Evolutionary conservation across 2,797 vertebrate genomes (phyloP).

Genomic region (Amazona finschi): DNA sequence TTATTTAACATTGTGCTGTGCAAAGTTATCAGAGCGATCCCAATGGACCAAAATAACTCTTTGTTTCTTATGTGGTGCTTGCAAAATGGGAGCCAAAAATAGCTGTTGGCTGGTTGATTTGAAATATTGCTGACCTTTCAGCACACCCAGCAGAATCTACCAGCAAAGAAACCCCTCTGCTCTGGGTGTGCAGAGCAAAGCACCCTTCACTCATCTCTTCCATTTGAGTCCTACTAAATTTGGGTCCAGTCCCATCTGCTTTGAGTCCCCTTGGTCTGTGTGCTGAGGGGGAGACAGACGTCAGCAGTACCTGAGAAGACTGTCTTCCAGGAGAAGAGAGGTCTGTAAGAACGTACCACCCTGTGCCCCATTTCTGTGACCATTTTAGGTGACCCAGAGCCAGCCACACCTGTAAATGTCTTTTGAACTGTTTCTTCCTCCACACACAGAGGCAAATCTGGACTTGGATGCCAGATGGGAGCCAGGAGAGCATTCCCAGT

Average conservation of each 20-base stretch:
- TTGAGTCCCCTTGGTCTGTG: background rate
- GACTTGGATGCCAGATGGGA: background rate
- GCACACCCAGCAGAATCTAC: background rate
- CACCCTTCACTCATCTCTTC: background rate
- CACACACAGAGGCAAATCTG: background rate
- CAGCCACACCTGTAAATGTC: background rate
- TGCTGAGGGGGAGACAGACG: background rate
- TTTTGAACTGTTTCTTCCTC: background rate
- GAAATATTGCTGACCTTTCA: conserved; percentile 47
- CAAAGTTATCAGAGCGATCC: conserved; percentile 50
- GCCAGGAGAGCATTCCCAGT: background rate
- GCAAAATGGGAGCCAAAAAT: conserved; percentile 57
- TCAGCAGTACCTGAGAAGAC: background rate
- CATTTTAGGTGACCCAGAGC: background rate
- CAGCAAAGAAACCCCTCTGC: background rate
- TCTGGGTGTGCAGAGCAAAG: background rate
- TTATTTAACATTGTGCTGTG: conserved; percentile 57
- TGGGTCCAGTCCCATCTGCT: background rate
- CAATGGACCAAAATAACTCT: conserved; percentile 32
- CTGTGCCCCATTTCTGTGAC: background rate
- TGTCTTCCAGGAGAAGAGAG: background rate
- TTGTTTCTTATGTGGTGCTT: conserved; percentile 45
- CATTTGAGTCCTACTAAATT: background rate
- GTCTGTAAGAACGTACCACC: background rate
- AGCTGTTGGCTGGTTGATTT: conserved; percentile 27